phyloP scores from a whole-genome alignment of 35 echinoderm and acorn worm genomes.

The Eucidaris tribuloides region DNA sequence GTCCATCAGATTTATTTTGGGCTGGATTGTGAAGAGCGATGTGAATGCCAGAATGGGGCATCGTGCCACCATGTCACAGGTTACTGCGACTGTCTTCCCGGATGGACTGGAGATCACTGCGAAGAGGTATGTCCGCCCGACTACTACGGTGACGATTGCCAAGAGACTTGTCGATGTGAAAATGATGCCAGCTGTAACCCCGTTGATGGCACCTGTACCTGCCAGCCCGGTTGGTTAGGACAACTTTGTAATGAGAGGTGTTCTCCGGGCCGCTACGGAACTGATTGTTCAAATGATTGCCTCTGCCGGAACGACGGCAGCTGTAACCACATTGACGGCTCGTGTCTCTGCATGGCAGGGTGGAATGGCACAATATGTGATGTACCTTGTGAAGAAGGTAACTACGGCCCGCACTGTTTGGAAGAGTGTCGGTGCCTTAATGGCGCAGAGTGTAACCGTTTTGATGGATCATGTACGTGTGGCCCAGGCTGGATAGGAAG shows the following conservation, averaged over 20 bases:
- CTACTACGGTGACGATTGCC: constrained; percentile 50
- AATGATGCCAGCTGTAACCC: constrained; percentile 60
- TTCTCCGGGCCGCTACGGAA: constrained; percentile 44
- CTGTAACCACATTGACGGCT: constrained; percentile 45
- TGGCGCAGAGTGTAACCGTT: neutral
- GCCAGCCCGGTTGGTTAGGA: constrained; percentile 63
- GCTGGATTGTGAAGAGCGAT: constrained; percentile 28
- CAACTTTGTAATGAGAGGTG: constrained; percentile 45
- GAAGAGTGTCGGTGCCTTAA: constrained; percentile 40
- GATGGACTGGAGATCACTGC: constrained; percentile 43
- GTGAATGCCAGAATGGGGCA: constrained; percentile 51
- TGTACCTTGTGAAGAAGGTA: constrained; percentile 37
- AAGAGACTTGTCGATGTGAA: constrained; percentile 52
- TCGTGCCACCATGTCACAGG: constrained; percentile 51
- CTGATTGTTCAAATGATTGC: constrained; percentile 49
- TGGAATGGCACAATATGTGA: constrained; percentile 43
- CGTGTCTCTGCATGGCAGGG: too few species aligned
- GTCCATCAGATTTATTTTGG: constrained; percentile 31
- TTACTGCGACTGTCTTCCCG: constrained; percentile 45
- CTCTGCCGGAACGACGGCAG: constrained; percentile 53
- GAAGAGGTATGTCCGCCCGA: constrained; percentile 30
- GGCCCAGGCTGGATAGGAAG: constrained; percentile 23
- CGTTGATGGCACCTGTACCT: constrained; percentile 52
- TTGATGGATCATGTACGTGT: constrained; percentile 65
- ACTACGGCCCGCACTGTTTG: constrained; percentile 38